Conservation (phyloP, 2,888 invertebrate species). For the Automeris io region DNA sequence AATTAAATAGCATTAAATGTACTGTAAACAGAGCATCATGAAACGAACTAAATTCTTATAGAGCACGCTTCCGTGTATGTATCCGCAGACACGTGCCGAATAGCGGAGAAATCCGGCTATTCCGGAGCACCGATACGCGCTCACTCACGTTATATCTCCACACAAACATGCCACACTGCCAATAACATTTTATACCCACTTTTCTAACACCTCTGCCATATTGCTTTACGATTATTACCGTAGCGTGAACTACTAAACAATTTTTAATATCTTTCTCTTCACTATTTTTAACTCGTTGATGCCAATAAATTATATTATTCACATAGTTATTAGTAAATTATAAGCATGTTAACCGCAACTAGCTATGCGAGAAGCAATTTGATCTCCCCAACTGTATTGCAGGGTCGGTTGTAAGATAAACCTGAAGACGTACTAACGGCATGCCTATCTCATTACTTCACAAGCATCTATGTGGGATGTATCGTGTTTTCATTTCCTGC, state of each 20-base stretch:
- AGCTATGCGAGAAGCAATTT: slow-evolving; percentile 1
- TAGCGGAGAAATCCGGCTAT: slow-evolving; percentile 46
- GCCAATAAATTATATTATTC: slow-evolving; percentile 4
- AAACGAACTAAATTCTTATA: slow-evolving; percentile 55
- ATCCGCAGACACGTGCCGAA: slow-evolving; percentile 43
- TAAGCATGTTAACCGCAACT: slow-evolving; percentile 4
- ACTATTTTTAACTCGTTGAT: slow-evolving; percentile 2
- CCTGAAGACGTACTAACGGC: neutral
- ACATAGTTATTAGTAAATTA: slow-evolving; percentile 2
- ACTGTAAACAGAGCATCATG: slow-evolving; percentile 55
- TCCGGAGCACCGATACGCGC: slow-evolving; percentile 24
- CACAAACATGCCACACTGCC: slow-evolving; percentile 19
- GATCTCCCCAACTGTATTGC: neutral
- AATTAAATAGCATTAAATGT: slow-evolving; percentile 39
- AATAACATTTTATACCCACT: slow-evolving; percentile 25
- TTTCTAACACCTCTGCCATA: slow-evolving; percentile 19
- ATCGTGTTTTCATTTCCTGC: too few species aligned
- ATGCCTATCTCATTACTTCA: too few species aligned
- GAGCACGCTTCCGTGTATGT: slow-evolving; percentile 48
- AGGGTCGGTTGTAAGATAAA: neutral
- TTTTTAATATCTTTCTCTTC: slow-evolving; percentile 8
- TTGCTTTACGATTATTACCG: slow-evolving; percentile 15
- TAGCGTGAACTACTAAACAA: slow-evolving; percentile 15
- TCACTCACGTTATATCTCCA: slow-evolving; percentile 23
- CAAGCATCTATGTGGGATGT: too few species aligned